phyloP scores from a whole-genome alignment of 2,888 invertebrate species.

The Limnephilus rhombicus region DNA sequence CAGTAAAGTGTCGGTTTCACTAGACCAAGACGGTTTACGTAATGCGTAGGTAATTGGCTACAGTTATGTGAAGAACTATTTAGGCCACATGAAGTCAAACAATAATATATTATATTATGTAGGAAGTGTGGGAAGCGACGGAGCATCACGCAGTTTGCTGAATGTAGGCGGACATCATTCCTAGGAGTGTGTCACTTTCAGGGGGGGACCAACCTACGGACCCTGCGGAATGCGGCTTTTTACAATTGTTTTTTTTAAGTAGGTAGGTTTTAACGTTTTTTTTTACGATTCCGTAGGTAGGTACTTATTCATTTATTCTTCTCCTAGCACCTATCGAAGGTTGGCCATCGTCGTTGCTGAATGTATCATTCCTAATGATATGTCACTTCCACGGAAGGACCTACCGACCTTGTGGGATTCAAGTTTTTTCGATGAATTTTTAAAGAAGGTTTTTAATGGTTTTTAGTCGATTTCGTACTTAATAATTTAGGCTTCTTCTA shows the following conservation, averaged over 20 bases:
- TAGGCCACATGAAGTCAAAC: not conserved
- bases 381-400: not conserved
- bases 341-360: not conserved
- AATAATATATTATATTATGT: not conserved
- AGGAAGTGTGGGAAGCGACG: not conserved
- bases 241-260: not conserved
- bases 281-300: not conserved
- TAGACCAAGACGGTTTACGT: conserved; percentile 1
- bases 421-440: not conserved
- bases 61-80: not conserved
- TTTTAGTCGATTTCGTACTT: too few relatives aligned
- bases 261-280: not conserved
- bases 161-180: not conserved
- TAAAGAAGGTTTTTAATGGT: not conserved
- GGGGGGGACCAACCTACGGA: not conserved
- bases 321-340: not conserved
- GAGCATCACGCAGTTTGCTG: not conserved
- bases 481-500: too few relatives aligned
- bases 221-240: not conserved
- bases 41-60: not conserved
- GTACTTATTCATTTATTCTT: too few relatives aligned
- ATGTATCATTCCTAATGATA: not conserved
- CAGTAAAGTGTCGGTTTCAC: not conserved
- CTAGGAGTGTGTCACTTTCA: not conserved
- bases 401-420: not conserved